Base-by-base conservation (phyloP, 2,797 vertebrate species). In the Helarctos malayanus region DNA sequence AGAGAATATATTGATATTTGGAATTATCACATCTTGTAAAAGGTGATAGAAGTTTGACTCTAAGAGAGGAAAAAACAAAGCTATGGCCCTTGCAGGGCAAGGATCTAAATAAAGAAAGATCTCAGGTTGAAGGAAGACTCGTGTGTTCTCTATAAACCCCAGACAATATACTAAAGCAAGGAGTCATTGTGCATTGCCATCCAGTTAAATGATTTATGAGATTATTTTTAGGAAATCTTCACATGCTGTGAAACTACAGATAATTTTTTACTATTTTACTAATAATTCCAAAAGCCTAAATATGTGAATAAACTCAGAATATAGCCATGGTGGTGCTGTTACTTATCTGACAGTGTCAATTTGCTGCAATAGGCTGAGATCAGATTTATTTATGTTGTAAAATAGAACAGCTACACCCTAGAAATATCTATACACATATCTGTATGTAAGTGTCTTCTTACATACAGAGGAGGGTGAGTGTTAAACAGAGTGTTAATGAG, bases 241-340 rank as follows among this genome's bases (percentile, higher is more conserved):
- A 71, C 16, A 12, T 27, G 16, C 18, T 82, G 1, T 32, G 18
- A 65, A 63, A 61, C 54, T 41, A 41, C 8, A 65, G 47, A 25
- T 8, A 21, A 15, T 35, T 49, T 89, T 57, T 49, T 69, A 45
- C 57, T 23, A 1, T 71, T 92, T 96, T 49, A 41, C 65, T 57
- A 38, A 45, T 21, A n/a, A 41, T 19, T 32, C 32, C 52, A 41
- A 14, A 92, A 75, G 12, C 49, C 25, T 82, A n/a, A 45, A 11
- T 52, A 52, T 15, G 25, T 35, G 35, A 25, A 57, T 21, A 23
- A 92, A 38, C 2, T 52, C 69, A 29, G 78, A 41, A 32, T 7
- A 0, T 2, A 3, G 27, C 38, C 0, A 0, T 2, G 29, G 23
- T 9, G 2, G 32, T 4, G 16, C 38, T 52, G 25, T 19, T 18